Evolutionary conservation across 1,140 invertebrate genomes (phyloP).

Genomic region (Drosophila lacertosa): DNA sequence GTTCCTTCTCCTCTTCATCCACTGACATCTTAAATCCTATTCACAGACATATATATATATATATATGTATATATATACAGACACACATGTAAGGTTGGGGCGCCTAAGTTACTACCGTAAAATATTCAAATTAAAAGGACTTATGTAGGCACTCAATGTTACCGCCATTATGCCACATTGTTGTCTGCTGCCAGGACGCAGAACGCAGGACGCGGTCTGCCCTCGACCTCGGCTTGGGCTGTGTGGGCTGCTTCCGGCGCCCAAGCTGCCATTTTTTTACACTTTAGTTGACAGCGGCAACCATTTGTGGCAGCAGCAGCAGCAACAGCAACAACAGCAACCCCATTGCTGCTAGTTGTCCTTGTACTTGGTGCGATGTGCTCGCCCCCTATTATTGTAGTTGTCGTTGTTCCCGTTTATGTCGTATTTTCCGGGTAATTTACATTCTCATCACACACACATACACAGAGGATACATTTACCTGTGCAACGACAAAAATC

Average conservation of each 20-base stretch:
- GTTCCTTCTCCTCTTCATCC: conserved; percentile 10
- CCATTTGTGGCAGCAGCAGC: conserved; percentile 61
- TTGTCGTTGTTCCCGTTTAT: conserved; percentile 58
- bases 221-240: conserved; percentile 58
- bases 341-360: conserved; percentile 46
- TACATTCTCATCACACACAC: conserved; percentile 69
- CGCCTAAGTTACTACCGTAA: conserved; percentile 62
- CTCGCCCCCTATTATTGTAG: conserved; percentile 14
- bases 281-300: conserved; percentile 77
- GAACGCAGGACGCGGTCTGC: conserved; percentile 38
- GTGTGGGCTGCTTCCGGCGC: conserved; percentile 63
- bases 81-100: conserved; percentile 24
- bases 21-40: conserved; percentile 51
- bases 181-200: conserved; percentile 55
- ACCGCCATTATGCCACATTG: conserved; percentile 81
- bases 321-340: conserved; percentile 33
- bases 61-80: neutral
- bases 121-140: conserved; percentile 83
- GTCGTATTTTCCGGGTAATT: conserved; percentile 79
- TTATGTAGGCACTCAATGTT: conserved; percentile 83
- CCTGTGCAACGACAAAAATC: conserved; percentile 35
- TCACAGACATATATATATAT: conserved; percentile 28
- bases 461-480: conserved; percentile 25
- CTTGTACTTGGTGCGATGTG: conserved; percentile 40
- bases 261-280: conserved; percentile 78